Percentiles rank a stretch among this genome's conserved stretches.
phyloP scores from a whole-genome alignment of 2,888 invertebrate species.

The Drosophila pseudotakahashii region DNA sequence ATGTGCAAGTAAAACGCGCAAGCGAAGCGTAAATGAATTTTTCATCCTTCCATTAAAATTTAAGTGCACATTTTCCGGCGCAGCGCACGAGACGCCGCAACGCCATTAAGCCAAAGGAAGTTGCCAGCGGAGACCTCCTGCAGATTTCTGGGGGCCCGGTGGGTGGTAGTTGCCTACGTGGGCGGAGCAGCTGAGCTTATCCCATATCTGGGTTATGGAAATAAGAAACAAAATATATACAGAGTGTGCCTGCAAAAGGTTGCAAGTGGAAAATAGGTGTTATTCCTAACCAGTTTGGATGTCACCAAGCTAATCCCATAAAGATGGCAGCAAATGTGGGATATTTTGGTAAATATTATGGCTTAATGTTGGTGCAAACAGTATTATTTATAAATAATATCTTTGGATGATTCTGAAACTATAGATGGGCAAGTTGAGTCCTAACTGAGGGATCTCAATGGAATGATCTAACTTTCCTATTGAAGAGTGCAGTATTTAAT shows the following conservation, averaged over 20 bases:
- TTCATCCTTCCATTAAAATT: constrained; percentile 79
- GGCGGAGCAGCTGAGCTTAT: constrained; percentile 12
- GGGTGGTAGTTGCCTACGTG: neutral
- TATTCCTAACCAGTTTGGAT: neutral
- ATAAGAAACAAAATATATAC: constrained; percentile 8
- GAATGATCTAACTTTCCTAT: too few relatives aligned
- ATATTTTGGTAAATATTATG: neutral
- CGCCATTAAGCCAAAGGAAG: constrained; percentile 72
- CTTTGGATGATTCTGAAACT: too few relatives aligned
- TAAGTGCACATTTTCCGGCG: constrained; percentile 81
- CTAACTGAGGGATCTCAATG: too few relatives aligned
- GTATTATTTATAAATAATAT: too few relatives aligned
- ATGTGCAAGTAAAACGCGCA: constrained; percentile 71
- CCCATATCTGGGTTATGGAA: constrained; percentile 27
- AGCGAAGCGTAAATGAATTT: constrained; percentile 81
- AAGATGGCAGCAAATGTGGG: neutral
- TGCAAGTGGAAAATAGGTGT: neutral
- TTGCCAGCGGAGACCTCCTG: constrained; percentile 34
- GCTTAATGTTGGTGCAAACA: too few relatives aligned
- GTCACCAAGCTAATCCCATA: neutral
- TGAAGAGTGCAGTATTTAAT: too few relatives aligned
- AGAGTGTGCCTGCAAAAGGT: constrained; percentile 1
- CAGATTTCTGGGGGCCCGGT: constrained; percentile 29
- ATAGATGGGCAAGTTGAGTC: too few relatives aligned
- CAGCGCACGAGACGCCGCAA: constrained; percentile 64